These are phyloP conservation scores for Syritta pipiens DNA, from an alignment of 2,888 invertebrate species.

Conservation along the genomic window DNA sequence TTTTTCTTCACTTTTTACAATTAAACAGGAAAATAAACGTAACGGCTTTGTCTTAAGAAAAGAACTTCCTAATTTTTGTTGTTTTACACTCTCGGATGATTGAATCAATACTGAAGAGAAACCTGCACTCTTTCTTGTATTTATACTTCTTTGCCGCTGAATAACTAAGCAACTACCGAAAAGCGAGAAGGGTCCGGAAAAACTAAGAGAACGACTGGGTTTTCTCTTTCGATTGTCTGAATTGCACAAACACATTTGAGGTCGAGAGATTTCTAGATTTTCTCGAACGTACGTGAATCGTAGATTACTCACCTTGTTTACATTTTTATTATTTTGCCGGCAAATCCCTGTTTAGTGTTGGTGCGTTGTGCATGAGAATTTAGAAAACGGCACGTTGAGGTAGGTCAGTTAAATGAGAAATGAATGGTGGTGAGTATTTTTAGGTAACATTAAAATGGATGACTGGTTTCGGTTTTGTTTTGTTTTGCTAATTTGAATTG, in stretches of 20 bases:
- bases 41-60: neutral
- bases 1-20: neutral
- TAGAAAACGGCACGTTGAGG: conserved; percentile 18
- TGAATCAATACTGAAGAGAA: conserved; percentile 37
- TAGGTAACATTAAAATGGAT: neutral
- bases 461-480: neutral
- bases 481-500: neutral
- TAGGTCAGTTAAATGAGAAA: conserved; percentile 4
- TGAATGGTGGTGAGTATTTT: neutral
- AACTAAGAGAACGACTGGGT: neutral
- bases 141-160: conserved; percentile 12
- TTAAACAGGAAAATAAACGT: neutral
- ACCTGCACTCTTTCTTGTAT: neutral
- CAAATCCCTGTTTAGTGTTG: neutral
- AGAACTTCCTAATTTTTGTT: no score
- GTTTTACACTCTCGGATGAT: neutral
- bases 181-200: conserved; percentile 1
- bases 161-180: neutral
- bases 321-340: conserved; percentile 1
- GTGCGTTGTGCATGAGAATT: conserved; percentile 13
- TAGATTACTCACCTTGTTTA: neutral
- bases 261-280: conserved; percentile 25
- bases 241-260: neutral
- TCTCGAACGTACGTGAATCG: neutral
- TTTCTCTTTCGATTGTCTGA: neutral